phyloP scores from a whole-genome alignment of 2,888 invertebrate genomes.

The Stenotaenia linearis region DNA sequence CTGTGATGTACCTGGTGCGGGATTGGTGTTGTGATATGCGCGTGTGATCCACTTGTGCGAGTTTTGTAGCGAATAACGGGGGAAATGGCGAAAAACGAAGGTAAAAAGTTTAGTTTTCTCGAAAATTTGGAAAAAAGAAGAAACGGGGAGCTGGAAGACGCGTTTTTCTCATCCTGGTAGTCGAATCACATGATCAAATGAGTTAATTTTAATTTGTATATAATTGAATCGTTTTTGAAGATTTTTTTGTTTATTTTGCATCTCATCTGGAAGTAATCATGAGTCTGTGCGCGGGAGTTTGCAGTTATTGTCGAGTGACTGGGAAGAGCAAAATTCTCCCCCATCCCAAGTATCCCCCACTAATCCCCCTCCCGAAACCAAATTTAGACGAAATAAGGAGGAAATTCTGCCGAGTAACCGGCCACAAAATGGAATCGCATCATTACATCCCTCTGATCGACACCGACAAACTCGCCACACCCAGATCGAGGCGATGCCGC shows the following conservation, averaged over 20 bases:
- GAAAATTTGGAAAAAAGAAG: neutral
- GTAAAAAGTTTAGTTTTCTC: neutral
- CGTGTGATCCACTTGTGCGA: neutral
- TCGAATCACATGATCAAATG: too few relatives aligned
- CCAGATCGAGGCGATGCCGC: conserved; percentile 49
- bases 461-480: conserved; percentile 34
- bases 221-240: too few relatives aligned
- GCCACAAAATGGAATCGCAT: conserved; percentile 51
- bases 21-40: neutral
- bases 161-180: too few relatives aligned
- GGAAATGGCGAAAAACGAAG: neutral
- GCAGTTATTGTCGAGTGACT: conserved; percentile 63
- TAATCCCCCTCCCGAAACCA: conserved; percentile 66
- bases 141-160: too few relatives aligned
- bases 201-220: too few relatives aligned
- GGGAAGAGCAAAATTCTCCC: conserved; percentile 72
- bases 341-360: conserved; percentile 73
- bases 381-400: conserved; percentile 70
- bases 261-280: neutral
- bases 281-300: conserved; percentile 22
- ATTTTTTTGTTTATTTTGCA: neutral
- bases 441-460: conserved; percentile 41
- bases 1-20: neutral
- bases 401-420: conserved; percentile 64
- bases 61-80: too few relatives aligned